Evolutionary conservation across 2,888 invertebrate species (phyloP).

Genomic region (Nasonia oneida): DNA sequence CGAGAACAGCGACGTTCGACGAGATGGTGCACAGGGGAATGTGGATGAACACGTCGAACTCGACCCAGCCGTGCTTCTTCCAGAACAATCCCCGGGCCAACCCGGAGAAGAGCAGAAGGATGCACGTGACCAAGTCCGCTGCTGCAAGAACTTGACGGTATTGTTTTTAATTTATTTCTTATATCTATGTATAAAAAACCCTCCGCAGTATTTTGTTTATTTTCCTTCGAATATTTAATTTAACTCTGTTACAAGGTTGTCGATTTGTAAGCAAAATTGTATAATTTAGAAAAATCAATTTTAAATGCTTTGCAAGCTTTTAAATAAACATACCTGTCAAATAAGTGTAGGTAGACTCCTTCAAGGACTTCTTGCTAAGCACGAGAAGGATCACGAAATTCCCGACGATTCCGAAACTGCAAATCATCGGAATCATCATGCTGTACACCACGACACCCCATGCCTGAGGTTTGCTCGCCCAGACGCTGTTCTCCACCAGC

Average conservation of each 20-base stretch:
- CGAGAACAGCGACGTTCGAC: slow-evolving; percentile 70
- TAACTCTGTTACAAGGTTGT: no score
- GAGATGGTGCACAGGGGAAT: slow-evolving; percentile 71
- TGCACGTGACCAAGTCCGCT: slow-evolving; percentile 64
- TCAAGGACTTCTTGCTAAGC: slow-evolving; percentile 69
- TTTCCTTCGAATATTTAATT: background rate
- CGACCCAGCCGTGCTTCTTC: slow-evolving; percentile 62
- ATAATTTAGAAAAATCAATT: background rate
- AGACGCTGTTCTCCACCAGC: background rate
- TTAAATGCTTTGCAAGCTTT: background rate
- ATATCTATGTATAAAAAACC: background rate
- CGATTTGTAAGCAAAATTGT: no score
- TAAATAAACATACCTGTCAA: background rate
- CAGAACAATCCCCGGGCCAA: slow-evolving; percentile 71
- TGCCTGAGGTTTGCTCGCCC: background rate
- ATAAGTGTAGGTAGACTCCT: background rate
- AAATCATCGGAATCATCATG: slow-evolving; percentile 68
- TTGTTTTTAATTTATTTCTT: background rate
- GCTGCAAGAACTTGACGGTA: background rate
- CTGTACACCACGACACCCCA: slow-evolving; percentile 73
- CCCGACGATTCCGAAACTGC: slow-evolving; percentile 70
- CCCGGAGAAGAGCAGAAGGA: slow-evolving; percentile 71
- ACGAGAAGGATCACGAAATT: slow-evolving; percentile 72
- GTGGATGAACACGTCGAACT: slow-evolving; percentile 72
- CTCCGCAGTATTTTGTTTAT: background rate